A percentile compares a stretch with the other conserved stretches of the same genome.
These are phyloP conservation scores for Thamnaconus septentrionalis DNA, from an alignment of 2,113 vertebrate species.

Conservation along the genomic window DNA sequence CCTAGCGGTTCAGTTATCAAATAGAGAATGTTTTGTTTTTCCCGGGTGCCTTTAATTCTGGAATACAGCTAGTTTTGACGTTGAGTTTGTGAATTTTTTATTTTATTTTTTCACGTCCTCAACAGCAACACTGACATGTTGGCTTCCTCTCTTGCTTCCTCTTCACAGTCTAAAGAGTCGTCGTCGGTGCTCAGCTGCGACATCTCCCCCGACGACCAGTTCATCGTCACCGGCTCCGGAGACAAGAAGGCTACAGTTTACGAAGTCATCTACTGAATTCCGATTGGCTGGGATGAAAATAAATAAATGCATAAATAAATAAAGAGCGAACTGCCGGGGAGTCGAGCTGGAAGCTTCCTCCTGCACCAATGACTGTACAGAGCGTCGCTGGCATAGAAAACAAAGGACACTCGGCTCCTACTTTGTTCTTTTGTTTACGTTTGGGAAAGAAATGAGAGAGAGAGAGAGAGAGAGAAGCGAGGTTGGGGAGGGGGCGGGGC, in stretches of 20 bases:
- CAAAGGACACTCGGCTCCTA: slow-evolving; percentile 49
- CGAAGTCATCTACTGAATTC: slow-evolving; percentile 93
- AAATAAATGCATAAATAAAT: neutral
- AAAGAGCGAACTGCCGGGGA: slow-evolving; percentile 31
- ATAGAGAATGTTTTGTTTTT: too few species aligned
- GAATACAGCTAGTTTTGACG: too few species aligned
- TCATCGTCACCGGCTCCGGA: slow-evolving; percentile 95
- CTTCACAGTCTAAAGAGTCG: slow-evolving; percentile 89
- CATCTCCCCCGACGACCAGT: slow-evolving; percentile 94
- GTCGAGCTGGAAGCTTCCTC: slow-evolving; percentile 18
- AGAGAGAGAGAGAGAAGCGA: slow-evolving; percentile 11
- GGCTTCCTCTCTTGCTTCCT: slow-evolving; percentile 6
- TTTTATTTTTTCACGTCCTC: too few species aligned
- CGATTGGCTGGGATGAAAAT: slow-evolving; percentile 17
- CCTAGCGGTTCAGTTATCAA: too few species aligned
- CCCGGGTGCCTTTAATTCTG: too few species aligned
- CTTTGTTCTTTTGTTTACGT: slow-evolving; percentile 71
- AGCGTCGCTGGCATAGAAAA: slow-evolving; percentile 45
- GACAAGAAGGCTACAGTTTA: slow-evolving; percentile 99
- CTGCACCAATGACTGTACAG: slow-evolving; percentile 68
- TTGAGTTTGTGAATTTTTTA: too few species aligned
- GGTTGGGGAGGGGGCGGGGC: slow-evolving; percentile 26
- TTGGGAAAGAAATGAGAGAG: slow-evolving; percentile 57
- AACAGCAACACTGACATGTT: neutral
- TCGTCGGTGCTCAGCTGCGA: slow-evolving; percentile 97